A percentile compares a stretch with the other conserved stretches of the same genome.
Conservation (phyloP, 2,888 invertebrate genomes). For the Trachelus iudaicus region DNA sequence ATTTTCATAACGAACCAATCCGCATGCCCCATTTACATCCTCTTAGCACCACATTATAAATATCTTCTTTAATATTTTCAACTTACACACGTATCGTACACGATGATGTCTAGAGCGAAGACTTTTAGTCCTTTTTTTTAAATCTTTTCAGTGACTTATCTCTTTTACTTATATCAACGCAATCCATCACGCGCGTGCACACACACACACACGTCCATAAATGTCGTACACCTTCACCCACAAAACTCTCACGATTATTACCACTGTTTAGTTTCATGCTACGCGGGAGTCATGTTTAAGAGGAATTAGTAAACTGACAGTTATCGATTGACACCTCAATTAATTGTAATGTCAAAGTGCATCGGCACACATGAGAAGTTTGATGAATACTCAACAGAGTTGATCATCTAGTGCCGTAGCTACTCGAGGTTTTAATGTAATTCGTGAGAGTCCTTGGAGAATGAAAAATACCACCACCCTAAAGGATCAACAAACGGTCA, state of each 20-base stretch:
- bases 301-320: too few species aligned
- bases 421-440: neutral
- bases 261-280: neutral
- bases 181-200: neutral
- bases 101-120: neutral
- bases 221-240: neutral
- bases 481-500: slow-evolving; percentile 56
- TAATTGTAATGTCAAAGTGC: neutral
- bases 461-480: neutral
- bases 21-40: neutral
- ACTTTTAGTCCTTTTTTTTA: neutral
- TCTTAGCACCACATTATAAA: neutral
- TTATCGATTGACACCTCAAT: neutral
- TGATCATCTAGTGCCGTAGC: neutral
- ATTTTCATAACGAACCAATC: neutral
- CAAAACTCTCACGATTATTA: neutral
- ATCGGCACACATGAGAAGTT: neutral
- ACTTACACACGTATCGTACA: neutral
- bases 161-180: neutral
- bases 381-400: neutral
- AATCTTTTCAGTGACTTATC: neutral
- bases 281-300: too few species aligned
- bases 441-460: neutral
- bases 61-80: neutral
- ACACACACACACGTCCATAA: neutral